phyloP scores from a whole-genome alignment of 2,888 invertebrate genomes.

The Drosophila aldrichi region DNA sequence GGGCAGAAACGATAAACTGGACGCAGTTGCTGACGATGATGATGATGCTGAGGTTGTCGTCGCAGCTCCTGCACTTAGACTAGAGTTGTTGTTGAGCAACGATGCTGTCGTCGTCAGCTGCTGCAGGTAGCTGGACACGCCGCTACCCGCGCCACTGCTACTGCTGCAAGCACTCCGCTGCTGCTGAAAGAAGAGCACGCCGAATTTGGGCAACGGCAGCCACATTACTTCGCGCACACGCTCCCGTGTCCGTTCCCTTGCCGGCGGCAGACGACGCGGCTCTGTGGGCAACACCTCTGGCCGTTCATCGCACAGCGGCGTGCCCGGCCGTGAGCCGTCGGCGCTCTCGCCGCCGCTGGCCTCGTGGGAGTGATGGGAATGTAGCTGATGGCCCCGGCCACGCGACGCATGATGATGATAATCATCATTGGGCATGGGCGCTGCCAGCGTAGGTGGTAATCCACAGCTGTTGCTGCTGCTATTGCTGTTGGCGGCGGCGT shows the following conservation, averaged over 20 bases:
- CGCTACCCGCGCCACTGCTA: constrained; percentile 17
- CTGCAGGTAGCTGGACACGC: constrained; percentile 52
- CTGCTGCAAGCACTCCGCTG: constrained; percentile 36
- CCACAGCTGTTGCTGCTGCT: constrained; percentile 38
- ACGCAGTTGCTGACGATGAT: constrained; percentile 52
- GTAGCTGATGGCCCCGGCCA: constrained; percentile 86
- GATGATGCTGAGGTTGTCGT: constrained; percentile 67
- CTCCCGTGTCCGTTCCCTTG: constrained; percentile 85
- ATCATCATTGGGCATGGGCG: constrained; percentile 79
- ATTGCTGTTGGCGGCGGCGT: constrained; percentile 22
- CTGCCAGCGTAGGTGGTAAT: constrained; percentile 39
- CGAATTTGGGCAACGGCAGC: constrained; percentile 95
- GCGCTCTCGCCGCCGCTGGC: constrained; percentile 88
- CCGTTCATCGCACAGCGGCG: constrained; percentile 93
- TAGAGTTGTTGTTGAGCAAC: constrained; percentile 82
- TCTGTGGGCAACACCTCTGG: constrained; percentile 91
- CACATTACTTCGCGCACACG: constrained; percentile 90
- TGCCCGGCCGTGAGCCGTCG: constrained; percentile 92
- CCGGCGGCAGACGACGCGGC: constrained; percentile 90
- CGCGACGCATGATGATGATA: constrained; percentile 85
- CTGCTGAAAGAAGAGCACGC: constrained; percentile 88
- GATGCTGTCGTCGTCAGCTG: constrained; percentile 44
- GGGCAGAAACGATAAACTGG: constrained; percentile 66
- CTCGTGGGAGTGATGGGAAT: constrained; percentile 86
- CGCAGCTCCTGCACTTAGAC: constrained; percentile 70